These are phyloP conservation scores for Neocrepidodera transversa DNA, from an alignment of 2,888 invertebrate genomes.

Conservation along the genomic window DNA sequence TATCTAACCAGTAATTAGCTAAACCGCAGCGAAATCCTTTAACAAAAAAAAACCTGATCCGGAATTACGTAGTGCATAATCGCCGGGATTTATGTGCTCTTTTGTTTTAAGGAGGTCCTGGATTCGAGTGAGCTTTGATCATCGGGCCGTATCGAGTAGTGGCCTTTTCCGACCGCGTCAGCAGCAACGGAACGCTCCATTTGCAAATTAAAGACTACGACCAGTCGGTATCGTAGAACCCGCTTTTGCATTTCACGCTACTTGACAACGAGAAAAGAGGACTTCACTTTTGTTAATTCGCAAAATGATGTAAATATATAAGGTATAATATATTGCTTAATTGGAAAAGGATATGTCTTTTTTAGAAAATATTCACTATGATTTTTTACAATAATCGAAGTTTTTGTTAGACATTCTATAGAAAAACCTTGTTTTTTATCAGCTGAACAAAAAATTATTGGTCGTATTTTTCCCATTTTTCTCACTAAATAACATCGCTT, in stretches of 20 bases:
- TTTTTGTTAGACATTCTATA: no score
- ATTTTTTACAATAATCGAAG: no score
- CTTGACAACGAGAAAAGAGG: no score
- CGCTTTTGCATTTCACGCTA: no score
- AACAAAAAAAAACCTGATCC: conserved; percentile 6
- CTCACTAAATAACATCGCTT: conserved; percentile 34
- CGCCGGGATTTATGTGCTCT: conserved; percentile 10
- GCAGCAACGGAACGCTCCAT: conserved; percentile 54
- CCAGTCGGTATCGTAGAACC: no score
- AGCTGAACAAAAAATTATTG: conserved; percentile 27
- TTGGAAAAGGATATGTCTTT: no score
- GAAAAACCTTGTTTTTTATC: background rate
- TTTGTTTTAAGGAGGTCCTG: conserved; percentile 21
- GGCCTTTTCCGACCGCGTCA: conserved; percentile 45
- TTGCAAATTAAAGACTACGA: conserved; percentile 60
- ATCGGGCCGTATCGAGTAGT: conserved; percentile 43
- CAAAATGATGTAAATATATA: no score
- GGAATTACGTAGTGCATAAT: conserved; percentile 21
- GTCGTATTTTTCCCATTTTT: conserved; percentile 28
- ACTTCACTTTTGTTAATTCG: no score
- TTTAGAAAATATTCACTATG: no score
- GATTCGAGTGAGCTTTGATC: conserved; percentile 47
- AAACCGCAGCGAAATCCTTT: no score
- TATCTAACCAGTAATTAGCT: no score
- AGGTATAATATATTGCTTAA: no score